Base-by-base conservation (phyloP, 2,888 invertebrate species). In the Nezara viridula region DNA sequence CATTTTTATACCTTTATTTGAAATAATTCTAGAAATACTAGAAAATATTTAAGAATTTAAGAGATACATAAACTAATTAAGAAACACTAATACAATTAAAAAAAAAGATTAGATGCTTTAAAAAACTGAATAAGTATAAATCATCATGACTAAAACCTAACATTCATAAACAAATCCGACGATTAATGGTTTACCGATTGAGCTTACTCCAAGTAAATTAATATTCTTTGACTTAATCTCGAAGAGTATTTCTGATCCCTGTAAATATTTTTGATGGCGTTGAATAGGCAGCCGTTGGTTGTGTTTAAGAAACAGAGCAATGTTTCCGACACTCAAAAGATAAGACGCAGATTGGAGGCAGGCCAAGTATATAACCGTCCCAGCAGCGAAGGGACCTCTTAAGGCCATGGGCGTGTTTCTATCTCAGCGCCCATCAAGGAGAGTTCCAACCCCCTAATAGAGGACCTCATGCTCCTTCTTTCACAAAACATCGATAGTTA, bases 331-430 rank as follows among this genome's bases (percentile, higher is more conserved):
- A 81, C 81, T n/a, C 81, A 81, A 81, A 44, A 81, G 14, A 81
- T 47, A 81, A 44, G 81, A 47, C 40, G 81, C 44, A 44, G 40
- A 37, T 81, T 81, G 81, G 81, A 81, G 19, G 0, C 4, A 44
- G 44, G 81, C 81, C 81, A 81, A 81, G 81, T 81, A n/a, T 81
- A 81, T 37, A 81, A 44, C n/a, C 81, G 81, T 81, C 81, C 12
- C 44, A 40, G 12, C 81, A 5, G 81, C 81, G 81, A 81, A 44
- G 44, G 81, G 81, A 81, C 81, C 81, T 81, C 24, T 81, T 81
- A 81, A 81, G 81, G 81, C 81, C 81, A 81, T 81, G 81, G 81
- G 81, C 81, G 81, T 81, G 40, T 47, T 44, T 21, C 81, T 47
- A 81, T 47, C 81, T 81, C 40, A 44, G 40, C 40, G 14, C 24